Conservation (phyloP, 2,888 invertebrate species). For the Phragmatobia fuliginosa region DNA sequence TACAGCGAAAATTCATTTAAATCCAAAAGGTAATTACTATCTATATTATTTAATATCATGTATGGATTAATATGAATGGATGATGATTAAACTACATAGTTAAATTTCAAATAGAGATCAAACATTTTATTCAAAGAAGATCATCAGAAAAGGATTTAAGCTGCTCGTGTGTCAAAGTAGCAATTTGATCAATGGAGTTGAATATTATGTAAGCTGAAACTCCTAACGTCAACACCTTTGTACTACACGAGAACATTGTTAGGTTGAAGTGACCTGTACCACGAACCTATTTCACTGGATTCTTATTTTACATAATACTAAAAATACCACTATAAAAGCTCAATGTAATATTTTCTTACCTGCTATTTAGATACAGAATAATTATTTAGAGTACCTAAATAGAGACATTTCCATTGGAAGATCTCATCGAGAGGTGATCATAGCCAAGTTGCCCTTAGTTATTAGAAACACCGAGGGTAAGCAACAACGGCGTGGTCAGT, state of each 20-base stretch:
- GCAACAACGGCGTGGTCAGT: too few relatives aligned
- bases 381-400: neutral
- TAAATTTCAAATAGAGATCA: slow-evolving; percentile 9
- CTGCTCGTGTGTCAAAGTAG: slow-evolving; percentile 35
- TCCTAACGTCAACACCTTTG: neutral
- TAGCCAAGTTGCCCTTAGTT: too few relatives aligned
- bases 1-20: too few relatives aligned
- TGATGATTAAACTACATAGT: slow-evolving; percentile 32
- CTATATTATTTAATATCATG: too few relatives aligned
- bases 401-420: neutral
- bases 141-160: slow-evolving; percentile 44
- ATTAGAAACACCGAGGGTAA: too few relatives aligned
- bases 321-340: neutral
- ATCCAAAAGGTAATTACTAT: too few relatives aligned
- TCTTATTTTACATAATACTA: neutral
- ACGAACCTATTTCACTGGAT: neutral
- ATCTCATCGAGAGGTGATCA: too few relatives aligned
- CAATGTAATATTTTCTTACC: neutral
- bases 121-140: slow-evolving; percentile 24
- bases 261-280: neutral
- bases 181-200: slow-evolving; percentile 30
- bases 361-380: neutral
- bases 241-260: slow-evolving; percentile 5
- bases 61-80: too few relatives aligned
- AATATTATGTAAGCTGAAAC: slow-evolving; percentile 17